Conservation (phyloP, 2,888 invertebrate species). For the Archips crataeganus region DNA sequence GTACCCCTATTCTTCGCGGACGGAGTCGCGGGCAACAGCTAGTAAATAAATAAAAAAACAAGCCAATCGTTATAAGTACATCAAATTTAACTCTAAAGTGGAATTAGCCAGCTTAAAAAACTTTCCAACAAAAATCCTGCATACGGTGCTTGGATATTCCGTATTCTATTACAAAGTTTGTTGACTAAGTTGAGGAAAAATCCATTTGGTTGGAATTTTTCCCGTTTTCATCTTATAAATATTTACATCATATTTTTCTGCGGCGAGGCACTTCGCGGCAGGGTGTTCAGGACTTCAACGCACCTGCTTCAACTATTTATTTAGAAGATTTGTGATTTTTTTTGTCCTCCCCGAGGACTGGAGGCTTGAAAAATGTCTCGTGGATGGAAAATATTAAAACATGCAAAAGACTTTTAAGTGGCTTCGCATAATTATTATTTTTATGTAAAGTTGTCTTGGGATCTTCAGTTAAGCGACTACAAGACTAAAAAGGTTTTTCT, state of each 20-base stretch:
- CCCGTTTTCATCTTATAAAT: conserved; percentile 43
- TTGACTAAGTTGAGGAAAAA: conserved; percentile 38
- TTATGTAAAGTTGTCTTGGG: conserved; percentile 17
- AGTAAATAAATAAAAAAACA: background rate
- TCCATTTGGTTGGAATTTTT: conserved; percentile 41
- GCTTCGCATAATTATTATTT: conserved; percentile 39
- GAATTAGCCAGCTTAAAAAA: conserved; percentile 32
- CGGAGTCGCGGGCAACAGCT: background rate
- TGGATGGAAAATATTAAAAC: conserved; percentile 29
- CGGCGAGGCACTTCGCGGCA: conserved; percentile 34
- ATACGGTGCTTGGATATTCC: conserved; percentile 32
- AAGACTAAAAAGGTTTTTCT: background rate
- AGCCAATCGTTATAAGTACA: background rate
- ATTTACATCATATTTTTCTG: conserved; percentile 39
- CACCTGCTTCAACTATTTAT: conserved; percentile 42
- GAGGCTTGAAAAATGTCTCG: conserved; percentile 30
- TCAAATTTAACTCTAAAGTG: conserved; percentile 14
- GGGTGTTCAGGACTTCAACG: conserved; percentile 35
- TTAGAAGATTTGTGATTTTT: conserved; percentile 32
- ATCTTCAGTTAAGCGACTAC: conserved; percentile 3
- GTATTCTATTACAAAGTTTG: conserved; percentile 42
- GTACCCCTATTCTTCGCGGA: too few species aligned
- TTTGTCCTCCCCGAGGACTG: conserved; percentile 17
- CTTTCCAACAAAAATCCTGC: conserved; percentile 34
- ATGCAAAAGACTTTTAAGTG: conserved; percentile 27